Evolutionary conservation across 2,797 vertebrate genomes (phyloP).

Genomic region (Sciurus vulgaris): DNA sequence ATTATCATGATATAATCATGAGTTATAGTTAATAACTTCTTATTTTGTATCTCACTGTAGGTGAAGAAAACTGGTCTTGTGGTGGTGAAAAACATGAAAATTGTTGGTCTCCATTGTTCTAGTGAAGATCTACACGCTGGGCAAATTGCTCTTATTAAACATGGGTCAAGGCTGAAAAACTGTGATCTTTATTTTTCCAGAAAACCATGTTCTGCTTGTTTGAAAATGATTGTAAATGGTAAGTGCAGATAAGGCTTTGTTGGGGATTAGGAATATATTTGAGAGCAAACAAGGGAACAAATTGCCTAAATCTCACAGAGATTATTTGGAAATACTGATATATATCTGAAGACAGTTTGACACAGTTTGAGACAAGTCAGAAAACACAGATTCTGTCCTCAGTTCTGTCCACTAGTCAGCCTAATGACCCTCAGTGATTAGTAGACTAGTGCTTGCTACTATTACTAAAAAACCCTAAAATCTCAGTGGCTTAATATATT

Average conservation of each 20-base stretch:
- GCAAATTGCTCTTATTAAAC: constrained; percentile 94
- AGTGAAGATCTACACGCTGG: constrained; percentile 94
- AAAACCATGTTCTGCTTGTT: constrained; percentile 96
- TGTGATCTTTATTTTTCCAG: constrained; percentile 97
- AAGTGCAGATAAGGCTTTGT: constrained; percentile 79
- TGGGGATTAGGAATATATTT: constrained; percentile 28
- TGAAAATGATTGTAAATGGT: constrained; percentile 99
- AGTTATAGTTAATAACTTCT: constrained; percentile 65
- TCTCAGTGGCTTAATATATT: constrained; percentile 7
- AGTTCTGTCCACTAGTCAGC: background rate
- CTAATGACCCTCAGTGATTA: background rate
- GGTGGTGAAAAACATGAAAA: constrained; percentile 93
- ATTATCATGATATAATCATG: background rate
- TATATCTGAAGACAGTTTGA: constrained; percentile 3
- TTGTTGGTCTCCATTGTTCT: constrained; percentile 95
- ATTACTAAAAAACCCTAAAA: background rate
- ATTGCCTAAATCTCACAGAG: background rate
- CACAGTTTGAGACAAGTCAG: background rate
- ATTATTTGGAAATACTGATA: constrained; percentile 36
- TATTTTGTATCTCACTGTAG: constrained; percentile 86
- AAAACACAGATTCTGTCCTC: constrained; percentile 26
- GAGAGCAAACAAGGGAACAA: background rate
- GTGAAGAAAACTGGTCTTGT: constrained; percentile 93
- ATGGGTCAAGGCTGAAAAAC: constrained; percentile 91
- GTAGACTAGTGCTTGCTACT: constrained; percentile 4